These are phyloP conservation scores for Cheilosia soror DNA, from an alignment of 2,888 invertebrate species.

Conservation along the genomic window DNA sequence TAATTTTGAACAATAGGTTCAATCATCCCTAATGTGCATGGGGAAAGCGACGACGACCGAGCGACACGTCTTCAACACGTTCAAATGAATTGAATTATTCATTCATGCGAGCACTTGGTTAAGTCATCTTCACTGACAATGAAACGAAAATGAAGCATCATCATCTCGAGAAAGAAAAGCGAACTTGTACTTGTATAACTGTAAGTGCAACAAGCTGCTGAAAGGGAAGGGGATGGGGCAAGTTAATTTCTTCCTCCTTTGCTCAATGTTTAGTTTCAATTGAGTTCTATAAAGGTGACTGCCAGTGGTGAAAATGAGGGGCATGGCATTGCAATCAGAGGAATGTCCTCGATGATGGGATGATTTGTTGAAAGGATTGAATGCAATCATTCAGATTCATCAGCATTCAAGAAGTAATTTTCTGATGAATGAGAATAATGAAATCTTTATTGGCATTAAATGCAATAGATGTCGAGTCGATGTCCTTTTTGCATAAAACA, in stretches of 20 bases:
- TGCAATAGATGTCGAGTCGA: too few relatives aligned
- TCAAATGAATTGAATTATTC: constrained; percentile 19
- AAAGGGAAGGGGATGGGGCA: neutral
- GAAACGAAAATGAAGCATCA: constrained; percentile 10
- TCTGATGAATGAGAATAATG: constrained; percentile 1
- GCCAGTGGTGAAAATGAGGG: too few relatives aligned
- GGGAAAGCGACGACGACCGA: too few relatives aligned
- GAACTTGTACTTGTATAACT: neutral
- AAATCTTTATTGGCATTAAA: too few relatives aligned
- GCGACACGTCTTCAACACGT: neutral
- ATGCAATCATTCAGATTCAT: constrained; percentile 25
- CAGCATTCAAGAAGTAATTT: constrained; percentile 1
- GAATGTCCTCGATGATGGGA: constrained; percentile 24
- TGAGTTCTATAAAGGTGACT: constrained; percentile 1
- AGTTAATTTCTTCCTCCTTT: constrained; percentile 40
- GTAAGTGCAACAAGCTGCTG: constrained; percentile 21
- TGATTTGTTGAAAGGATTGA: constrained; percentile 23
- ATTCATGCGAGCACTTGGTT: constrained; percentile 12
- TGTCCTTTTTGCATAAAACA: too few relatives aligned
- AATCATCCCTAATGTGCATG: too few relatives aligned
- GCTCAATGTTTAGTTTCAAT: constrained; percentile 32
- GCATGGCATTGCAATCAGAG: constrained; percentile 15
- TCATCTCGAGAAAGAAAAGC: neutral
- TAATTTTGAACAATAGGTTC: too few relatives aligned
- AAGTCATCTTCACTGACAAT: constrained; percentile 9